A percentile compares a stretch with the other conserved stretches of the same genome.
These are phyloP conservation scores for Piscicola geometra DNA, from an alignment of 2,888 invertebrate genomes.

Conservation along the genomic window DNA sequence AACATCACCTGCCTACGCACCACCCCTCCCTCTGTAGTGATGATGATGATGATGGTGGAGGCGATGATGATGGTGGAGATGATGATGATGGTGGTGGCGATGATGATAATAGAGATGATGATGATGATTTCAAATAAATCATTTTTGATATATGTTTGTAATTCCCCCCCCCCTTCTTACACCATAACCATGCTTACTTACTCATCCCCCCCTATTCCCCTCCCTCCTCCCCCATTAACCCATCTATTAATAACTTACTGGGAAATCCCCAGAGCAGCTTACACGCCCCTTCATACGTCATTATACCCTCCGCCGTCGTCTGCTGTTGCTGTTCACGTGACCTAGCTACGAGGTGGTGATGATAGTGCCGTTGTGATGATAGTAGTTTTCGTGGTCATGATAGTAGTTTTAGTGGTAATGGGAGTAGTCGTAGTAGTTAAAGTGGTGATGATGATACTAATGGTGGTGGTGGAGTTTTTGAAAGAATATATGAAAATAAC, in stretches of 20 bases:
- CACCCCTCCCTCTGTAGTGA: background rate
- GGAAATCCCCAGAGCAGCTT: slow-evolving; percentile 50
- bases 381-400: background rate
- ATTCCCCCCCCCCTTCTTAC: too few species aligned
- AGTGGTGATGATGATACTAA: background rate
- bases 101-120: too few species aligned
- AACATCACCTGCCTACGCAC: slow-evolving; percentile 4
- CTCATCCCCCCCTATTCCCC: too few species aligned
- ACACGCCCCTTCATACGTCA: slow-evolving; percentile 46
- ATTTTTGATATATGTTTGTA: too few species aligned
- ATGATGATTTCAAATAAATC: too few species aligned
- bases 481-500: too few species aligned
- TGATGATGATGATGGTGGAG: too few species aligned
- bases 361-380: background rate
- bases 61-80: too few species aligned
- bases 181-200: too few species aligned
- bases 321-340: slow-evolving; percentile 11
- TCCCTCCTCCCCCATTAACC: too few species aligned
- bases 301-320: background rate
- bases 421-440: background rate
- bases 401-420: slow-evolving; percentile 1
- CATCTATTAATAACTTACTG: slow-evolving; percentile 42
- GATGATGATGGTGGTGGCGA: too few species aligned
- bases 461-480: background rate
- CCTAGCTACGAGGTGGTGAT: background rate